Percentiles rank a stretch among this genome's conserved stretches.
phyloP scores from a whole-genome alignment of 2,113 vertebrate species.

The Orthonyx spaldingii region DNA sequence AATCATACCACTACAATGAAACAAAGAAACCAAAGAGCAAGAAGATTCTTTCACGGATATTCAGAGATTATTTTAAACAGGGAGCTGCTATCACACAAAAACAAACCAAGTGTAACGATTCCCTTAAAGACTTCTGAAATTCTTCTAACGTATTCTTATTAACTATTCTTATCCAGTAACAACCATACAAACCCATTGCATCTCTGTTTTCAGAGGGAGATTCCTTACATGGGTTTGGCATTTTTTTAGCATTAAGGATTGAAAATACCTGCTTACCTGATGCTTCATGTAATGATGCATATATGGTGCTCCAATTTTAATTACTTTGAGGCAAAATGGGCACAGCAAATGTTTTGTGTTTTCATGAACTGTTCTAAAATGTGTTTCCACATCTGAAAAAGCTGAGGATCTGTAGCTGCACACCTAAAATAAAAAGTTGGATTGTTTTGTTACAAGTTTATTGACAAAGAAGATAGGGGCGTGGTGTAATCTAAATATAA shows the following conservation, averaged over 20 bases:
- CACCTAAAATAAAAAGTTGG: conserved; percentile 75
- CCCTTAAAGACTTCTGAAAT: not conserved
- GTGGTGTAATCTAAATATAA: not conserved
- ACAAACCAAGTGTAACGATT: not conserved
- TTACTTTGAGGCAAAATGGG: conserved; percentile 97
- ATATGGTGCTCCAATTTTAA: conserved; percentile 87
- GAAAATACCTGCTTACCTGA: conserved; percentile 78
- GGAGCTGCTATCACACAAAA: not conserved
- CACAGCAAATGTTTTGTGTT: conserved; percentile 95
- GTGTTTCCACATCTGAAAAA: conserved; percentile 92
- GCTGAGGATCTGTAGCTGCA: conserved; percentile 93
- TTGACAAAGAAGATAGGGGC: not conserved
- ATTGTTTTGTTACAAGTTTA: not conserved
- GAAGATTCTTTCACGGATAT: not conserved
- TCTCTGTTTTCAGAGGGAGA: not conserved
- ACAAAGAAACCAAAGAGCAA: not conserved
- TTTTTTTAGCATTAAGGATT: not conserved
- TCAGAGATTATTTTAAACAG: not conserved
- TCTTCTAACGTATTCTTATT: not conserved
- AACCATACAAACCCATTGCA: accelerated
- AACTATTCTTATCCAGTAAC: not conserved
- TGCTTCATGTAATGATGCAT: conserved; percentile 99
- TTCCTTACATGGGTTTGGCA: not conserved
- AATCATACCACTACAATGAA: not conserved
- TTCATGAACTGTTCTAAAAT: conserved; percentile 92